phyloP scores from a whole-genome alignment of 2,797 vertebrate species.

The Bryconaethiops microstoma region DNA sequence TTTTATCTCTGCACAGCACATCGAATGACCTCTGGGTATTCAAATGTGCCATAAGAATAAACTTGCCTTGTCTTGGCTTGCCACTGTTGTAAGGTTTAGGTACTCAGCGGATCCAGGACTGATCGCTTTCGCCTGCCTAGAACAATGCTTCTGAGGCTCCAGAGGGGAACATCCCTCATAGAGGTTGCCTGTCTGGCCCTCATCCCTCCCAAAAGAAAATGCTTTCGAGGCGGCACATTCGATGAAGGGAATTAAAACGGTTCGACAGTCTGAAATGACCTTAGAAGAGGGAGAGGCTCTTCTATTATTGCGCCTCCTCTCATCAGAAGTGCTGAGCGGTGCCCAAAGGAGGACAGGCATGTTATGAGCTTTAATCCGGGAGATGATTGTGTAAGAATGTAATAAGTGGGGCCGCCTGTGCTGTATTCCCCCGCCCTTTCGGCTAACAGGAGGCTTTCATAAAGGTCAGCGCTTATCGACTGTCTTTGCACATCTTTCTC shows the following conservation, averaged over 20 bases:
- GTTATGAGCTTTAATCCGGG: conserved; percentile 50
- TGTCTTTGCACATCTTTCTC: neutral
- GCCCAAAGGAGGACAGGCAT: conserved; percentile 26
- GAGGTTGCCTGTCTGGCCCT: conserved; percentile 48
- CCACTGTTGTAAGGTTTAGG: conserved; percentile 60
- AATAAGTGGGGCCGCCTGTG: conserved; percentile 27
- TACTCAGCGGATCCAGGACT: conserved; percentile 59
- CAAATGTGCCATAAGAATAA: too few species aligned
- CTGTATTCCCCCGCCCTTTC: neutral
- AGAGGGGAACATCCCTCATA: conserved; percentile 25
- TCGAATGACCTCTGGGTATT: too few species aligned
- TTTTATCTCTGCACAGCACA: too few species aligned
- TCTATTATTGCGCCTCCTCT: conserved; percentile 45
- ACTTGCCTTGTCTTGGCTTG: conserved; percentile 7
- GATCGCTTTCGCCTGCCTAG: conserved; percentile 59
- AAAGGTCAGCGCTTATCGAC: conserved; percentile 15
- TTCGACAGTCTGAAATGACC: conserved; percentile 6
- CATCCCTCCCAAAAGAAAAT: conserved; percentile 12
- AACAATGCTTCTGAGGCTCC: conserved; percentile 57
- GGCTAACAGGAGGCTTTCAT: conserved; percentile 12
- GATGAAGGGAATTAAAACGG: conserved; percentile 12
- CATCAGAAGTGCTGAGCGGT: conserved; percentile 11
- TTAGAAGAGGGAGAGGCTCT: conserved; percentile 16
- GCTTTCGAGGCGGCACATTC: conserved; percentile 12
- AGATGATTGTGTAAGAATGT: conserved; percentile 28